Evolutionary conservation across 1,140 invertebrate genomes (phyloP).

Genomic region (Apocrypta bakeri): DNA sequence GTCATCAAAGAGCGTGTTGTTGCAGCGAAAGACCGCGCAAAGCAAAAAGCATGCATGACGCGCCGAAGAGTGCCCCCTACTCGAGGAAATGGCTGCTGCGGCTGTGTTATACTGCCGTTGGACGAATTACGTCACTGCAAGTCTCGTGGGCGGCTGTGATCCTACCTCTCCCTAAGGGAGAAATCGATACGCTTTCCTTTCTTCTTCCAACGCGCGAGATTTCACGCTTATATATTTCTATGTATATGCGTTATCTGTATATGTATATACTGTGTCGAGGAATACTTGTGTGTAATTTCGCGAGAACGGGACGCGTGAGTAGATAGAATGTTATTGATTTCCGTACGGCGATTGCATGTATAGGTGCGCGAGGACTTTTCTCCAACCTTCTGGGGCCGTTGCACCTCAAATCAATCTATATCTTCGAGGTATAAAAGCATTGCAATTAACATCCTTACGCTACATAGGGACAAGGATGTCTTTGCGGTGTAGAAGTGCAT

Average conservation of each 20-base stretch:
- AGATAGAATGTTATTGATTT: background rate
- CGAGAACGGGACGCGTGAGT: background rate
- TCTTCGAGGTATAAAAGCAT: too few species aligned
- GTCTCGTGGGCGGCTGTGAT: constrained; percentile 43
- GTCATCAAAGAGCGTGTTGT: too few species aligned
- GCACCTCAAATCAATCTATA: too few species aligned
- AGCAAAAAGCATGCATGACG: background rate
- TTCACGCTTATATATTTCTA: background rate
- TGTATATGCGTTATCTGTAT: too few species aligned
- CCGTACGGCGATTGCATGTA: too few species aligned
- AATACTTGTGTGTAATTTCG: too few species aligned
- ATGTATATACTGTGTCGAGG: too few species aligned
- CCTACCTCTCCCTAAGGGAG: constrained; percentile 59
- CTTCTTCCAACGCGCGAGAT: constrained; percentile 29
- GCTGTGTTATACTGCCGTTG: constrained; percentile 35
- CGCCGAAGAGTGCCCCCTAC: background rate
- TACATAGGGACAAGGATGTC: too few species aligned
- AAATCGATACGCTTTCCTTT: constrained; percentile 65
- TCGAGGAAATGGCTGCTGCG: constrained; percentile 22
- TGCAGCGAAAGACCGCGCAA: background rate
- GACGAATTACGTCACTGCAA: constrained; percentile 59
- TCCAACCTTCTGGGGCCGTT: too few species aligned
- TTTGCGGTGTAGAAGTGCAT: too few species aligned
- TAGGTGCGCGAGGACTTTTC: too few species aligned
- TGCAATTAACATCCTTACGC: too few species aligned